Evolutionary conservation across 2,888 invertebrate species (phyloP).

Genomic region (Apamea monoglypha): DNA sequence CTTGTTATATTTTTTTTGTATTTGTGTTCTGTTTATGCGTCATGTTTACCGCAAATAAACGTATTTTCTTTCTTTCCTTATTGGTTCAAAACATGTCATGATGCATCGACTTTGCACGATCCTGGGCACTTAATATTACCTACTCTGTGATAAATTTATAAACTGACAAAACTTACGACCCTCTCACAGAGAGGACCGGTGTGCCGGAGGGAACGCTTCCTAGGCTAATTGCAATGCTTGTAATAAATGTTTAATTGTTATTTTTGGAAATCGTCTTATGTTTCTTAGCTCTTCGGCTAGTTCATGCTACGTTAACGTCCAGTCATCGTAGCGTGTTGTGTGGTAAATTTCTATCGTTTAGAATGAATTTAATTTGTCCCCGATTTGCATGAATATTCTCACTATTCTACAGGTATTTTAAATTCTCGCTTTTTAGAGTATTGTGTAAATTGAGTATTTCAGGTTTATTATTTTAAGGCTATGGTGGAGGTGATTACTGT

Average conservation of each 20-base stretch:
- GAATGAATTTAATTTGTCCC: not conserved
- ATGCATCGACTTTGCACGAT: not conserved
- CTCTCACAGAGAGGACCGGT: no score
- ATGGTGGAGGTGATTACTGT: not conserved
- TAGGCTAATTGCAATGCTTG: not conserved
- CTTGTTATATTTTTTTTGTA: no score
- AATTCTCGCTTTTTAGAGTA: not conserved
- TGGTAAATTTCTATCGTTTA: not conserved
- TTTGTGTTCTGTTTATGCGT: no score
- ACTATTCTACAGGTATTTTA: not conserved
- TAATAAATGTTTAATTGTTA: no score
- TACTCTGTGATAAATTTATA: not conserved
- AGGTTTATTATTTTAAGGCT: not conserved
- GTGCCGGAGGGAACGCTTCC: no score
- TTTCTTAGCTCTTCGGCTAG: not conserved
- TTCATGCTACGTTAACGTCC: no score
- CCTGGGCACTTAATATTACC: not conserved
- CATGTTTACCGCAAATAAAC: no score
- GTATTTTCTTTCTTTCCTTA: no score
- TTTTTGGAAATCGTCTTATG: not conserved
- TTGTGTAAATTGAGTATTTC: not conserved
- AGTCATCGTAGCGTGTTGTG: not conserved
- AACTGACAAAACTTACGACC: not conserved
- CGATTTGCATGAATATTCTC: not conserved
- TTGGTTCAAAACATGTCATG: not conserved